These are phyloP conservation scores for Marcusenius ussheri DNA, from an alignment of 2,113 vertebrate genomes.

Conservation along the genomic window DNA sequence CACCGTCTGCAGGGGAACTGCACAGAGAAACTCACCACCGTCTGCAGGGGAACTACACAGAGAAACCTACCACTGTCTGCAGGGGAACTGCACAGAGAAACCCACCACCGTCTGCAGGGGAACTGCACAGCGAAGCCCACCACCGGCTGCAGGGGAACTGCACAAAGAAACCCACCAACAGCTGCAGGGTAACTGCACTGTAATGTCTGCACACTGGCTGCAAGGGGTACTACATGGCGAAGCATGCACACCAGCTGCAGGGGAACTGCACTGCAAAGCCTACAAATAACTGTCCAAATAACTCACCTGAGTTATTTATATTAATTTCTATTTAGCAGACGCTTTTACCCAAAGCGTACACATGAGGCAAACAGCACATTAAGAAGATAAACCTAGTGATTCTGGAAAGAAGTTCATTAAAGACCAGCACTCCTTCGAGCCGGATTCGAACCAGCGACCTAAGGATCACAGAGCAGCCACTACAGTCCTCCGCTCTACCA, in stretches of 20 bases:
- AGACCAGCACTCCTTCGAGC: background rate
- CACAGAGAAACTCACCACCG: background rate
- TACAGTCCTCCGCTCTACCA: slow-evolving; percentile 64
- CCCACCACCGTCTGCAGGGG: background rate
- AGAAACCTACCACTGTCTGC: background rate
- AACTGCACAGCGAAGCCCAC: background rate
- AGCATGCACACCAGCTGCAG: background rate
- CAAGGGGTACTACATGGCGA: background rate
- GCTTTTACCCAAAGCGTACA: background rate
- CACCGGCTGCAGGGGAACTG: background rate
- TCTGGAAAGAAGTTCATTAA: background rate
- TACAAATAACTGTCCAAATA: background rate
- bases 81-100: background rate
- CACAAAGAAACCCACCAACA: background rate
- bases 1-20: background rate
- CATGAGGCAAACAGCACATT: background rate
- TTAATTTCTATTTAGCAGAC: background rate
- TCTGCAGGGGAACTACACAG: background rate
- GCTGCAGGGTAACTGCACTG: no score
- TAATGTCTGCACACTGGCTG: background rate
- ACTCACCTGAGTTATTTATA: background rate
- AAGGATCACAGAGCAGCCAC: slow-evolving; percentile 19
- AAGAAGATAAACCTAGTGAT: background rate
- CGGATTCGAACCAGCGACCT: background rate
- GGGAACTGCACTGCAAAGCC: background rate